Conservation (phyloP, 2,797 vertebrate species). For the Siniperca undulata region DNA sequence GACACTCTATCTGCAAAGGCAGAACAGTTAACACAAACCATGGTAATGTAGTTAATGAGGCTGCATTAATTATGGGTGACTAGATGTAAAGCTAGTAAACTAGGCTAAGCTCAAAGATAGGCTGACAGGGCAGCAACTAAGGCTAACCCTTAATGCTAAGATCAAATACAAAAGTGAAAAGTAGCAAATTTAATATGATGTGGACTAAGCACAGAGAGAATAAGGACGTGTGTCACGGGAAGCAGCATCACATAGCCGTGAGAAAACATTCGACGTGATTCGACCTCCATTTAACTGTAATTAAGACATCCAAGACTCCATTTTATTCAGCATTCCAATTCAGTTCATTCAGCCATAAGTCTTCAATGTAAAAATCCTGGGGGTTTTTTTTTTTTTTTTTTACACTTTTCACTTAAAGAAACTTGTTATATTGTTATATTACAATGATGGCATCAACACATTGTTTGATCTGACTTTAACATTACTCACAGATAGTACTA, state of each 20-base stretch:
- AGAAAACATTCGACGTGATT: neutral
- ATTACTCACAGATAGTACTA: neutral
- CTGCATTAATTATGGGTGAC: neutral
- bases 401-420: neutral
- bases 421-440: neutral
- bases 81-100: neutral
- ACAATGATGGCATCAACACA: neutral
- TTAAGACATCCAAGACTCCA: too few species aligned
- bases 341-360: conserved; percentile 18
- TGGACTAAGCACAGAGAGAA: neutral
- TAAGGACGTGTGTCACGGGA: neutral
- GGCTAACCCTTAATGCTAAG: neutral
- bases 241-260: neutral
- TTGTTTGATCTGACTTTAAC: neutral
- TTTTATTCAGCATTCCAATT: conserved; percentile 8
- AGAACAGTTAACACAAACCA: neutral
- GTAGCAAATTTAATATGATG: neutral
- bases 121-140: neutral
- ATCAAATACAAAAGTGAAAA: neutral
- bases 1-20: neutral
- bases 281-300: neutral
- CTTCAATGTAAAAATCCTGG: conserved; percentile 8
- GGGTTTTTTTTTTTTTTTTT: neutral
- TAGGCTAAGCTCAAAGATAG: neutral
- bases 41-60: too few species aligned